A percentile compares a stretch with the other conserved stretches of the same genome.
Conservation (phyloP, 53 echinoderm and acorn worm species). For the Arbacia lixula region DNA sequence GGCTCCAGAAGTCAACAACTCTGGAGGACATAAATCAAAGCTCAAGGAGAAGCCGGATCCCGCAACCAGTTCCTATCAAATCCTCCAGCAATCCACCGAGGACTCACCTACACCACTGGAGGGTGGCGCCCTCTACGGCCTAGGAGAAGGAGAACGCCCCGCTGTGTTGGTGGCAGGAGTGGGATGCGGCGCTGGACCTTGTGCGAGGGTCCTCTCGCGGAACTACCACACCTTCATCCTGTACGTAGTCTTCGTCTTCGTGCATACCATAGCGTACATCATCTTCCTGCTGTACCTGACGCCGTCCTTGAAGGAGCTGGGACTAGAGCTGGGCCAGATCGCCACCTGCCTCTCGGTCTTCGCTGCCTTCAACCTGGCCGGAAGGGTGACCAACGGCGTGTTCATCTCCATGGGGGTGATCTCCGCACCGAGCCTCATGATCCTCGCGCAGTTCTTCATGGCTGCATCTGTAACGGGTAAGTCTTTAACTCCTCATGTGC, state of each 20-base stretch:
- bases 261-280: not conserved
- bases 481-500: no score
- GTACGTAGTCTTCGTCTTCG: slow-evolving; percentile 11
- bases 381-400: not conserved
- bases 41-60: no score
- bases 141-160: no score
- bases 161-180: slow-evolving; percentile 3
- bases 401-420: not conserved
- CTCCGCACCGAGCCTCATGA: not conserved
- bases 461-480: slow-evolving; percentile 1
- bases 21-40: no score
- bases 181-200: not conserved
- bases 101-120: no score
- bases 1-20: no score
- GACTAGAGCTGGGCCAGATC: not conserved
- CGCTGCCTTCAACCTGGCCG: slow-evolving; percentile 7
- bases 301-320: slow-evolving; percentile 1
- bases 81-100: no score
- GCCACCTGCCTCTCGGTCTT: slow-evolving; percentile 3
- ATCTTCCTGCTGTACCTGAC: slow-evolving; percentile 3
- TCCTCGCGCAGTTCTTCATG: not conserved
- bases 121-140: no score
- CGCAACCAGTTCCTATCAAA: no score
- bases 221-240: slow-evolving; percentile 8
- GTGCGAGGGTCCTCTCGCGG: not conserved